Evolutionary conservation across 2,113 vertebrate genomes (phyloP).

Genomic region (Rostratula benghalensis): DNA sequence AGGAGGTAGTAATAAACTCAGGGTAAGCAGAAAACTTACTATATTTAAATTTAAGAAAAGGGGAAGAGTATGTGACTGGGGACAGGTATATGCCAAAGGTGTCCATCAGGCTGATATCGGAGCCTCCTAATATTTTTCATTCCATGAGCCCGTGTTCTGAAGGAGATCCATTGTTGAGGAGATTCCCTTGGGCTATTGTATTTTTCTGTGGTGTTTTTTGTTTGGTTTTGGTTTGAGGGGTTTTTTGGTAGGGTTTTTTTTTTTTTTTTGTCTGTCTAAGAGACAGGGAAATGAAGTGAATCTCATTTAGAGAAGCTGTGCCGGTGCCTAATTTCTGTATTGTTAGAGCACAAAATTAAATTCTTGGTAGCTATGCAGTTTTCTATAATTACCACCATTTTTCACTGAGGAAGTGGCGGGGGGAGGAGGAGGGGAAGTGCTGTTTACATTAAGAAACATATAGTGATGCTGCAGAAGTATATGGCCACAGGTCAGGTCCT

Average conservation of each 20-base stretch:
- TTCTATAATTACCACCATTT: conserved; percentile 46
- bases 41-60: neutral
- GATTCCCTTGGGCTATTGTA: neutral
- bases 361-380: conserved; percentile 27
- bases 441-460: neutral
- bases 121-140: neutral
- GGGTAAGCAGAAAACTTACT: neutral
- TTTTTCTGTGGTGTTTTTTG: neutral
- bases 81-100: neutral
- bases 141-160: neutral
- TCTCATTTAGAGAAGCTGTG: conserved; percentile 17
- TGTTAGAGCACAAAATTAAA: conserved; percentile 52
- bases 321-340: conserved; percentile 23
- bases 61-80: neutral
- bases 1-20: neutral
- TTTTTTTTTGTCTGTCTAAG: neutral
- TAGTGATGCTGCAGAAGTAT: neutral
- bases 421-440: neutral
- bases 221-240: no score
- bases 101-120: neutral
- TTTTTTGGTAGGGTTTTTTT: no score
- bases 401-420: neutral
- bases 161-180: fast-evolving
- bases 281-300: conserved; percentile 20
- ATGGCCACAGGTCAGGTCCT: neutral